These are phyloP conservation scores for Tyrophagus putrescentiae DNA, from an alignment of 1,140 invertebrate genomes.

Conservation along the genomic window DNA sequence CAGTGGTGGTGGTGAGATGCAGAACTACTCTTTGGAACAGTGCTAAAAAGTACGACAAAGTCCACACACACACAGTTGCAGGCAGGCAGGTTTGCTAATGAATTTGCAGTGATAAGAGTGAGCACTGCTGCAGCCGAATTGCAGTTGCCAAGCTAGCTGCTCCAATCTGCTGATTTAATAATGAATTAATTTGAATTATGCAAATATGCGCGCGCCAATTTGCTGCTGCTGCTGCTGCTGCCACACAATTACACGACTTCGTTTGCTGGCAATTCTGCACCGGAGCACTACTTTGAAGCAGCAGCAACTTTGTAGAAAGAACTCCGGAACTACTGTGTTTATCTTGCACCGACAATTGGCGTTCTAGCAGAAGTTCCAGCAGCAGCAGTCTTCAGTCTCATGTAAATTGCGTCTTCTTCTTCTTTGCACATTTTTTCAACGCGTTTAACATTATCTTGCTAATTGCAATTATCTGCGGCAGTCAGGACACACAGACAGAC, in stretches of 20 bases:
- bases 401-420: background rate
- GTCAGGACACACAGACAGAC: too few relatives aligned
- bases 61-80: too few relatives aligned
- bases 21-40: too few relatives aligned
- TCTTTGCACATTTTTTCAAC: background rate
- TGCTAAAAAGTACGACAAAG: too few relatives aligned
- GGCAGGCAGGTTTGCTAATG: too few relatives aligned
- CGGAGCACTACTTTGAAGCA: too few relatives aligned
- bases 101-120: too few relatives aligned
- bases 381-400: background rate
- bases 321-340: constrained; percentile 11
- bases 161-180: constrained; percentile 3
- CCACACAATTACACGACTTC: background rate
- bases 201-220: constrained; percentile 10
- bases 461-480: constrained; percentile 10
- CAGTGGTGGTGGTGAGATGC: too few relatives aligned
- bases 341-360: background rate
- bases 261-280: background rate
- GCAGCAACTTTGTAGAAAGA: too few relatives aligned
- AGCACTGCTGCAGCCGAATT: too few relatives aligned
- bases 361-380: background rate
- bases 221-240: background rate
- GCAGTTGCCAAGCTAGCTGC: too few relatives aligned
- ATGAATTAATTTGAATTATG: constrained; percentile 15
- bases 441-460: background rate